These are phyloP conservation scores for Graptemys geographica DNA, from an alignment of 2,797 vertebrate genomes.

Conservation along the genomic window DNA sequence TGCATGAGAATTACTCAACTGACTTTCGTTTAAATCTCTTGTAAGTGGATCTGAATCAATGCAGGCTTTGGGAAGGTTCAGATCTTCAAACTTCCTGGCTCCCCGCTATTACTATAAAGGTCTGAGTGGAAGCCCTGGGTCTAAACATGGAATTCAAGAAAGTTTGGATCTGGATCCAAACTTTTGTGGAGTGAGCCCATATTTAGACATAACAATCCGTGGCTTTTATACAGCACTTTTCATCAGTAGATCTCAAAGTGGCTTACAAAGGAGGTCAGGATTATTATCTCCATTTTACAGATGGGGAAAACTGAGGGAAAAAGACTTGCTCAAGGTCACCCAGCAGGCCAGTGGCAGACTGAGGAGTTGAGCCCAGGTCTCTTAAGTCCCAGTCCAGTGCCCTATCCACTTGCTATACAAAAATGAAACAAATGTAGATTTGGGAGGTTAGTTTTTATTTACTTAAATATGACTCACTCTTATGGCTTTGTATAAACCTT, in stretches of 20 bases:
- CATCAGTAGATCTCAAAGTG: fast-evolving
- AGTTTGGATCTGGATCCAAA: background rate
- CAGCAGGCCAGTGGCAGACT: background rate
- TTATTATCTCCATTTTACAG: background rate
- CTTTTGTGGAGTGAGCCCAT: background rate
- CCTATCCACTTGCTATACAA: background rate
- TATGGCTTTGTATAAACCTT: fast-evolving
- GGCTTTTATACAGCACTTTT: background rate
- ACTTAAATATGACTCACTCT: background rate
- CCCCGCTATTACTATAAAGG: background rate
- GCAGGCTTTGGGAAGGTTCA: background rate
- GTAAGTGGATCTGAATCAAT: background rate
- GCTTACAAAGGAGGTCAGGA: background rate
- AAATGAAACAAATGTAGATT: background rate
- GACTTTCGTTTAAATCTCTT: background rate
- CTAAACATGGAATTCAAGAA: background rate
- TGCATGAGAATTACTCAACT: background rate
- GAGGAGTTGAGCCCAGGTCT: background rate
- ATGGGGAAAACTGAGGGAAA: background rate
- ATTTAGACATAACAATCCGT: fast-evolving
- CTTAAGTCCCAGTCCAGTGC: background rate
- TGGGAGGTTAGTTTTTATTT: background rate
- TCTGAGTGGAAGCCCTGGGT: background rate
- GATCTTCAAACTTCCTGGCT: background rate
- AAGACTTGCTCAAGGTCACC: background rate